Base-by-base conservation (phyloP, 2,797 vertebrate species). In the Miichthys miiuy region DNA sequence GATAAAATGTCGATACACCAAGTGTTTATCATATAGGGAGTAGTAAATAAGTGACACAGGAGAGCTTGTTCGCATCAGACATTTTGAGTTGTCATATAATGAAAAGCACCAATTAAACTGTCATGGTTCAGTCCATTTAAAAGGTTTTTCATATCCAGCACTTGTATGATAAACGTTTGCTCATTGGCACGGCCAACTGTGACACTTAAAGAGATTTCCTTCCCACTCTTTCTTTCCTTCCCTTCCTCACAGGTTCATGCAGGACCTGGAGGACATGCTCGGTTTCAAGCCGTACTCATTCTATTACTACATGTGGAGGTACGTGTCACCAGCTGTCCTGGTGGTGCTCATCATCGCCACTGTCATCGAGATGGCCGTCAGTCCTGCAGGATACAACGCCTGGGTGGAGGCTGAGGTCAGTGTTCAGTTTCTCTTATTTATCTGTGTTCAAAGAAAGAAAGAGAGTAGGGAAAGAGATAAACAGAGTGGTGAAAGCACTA, bases 261-360 rank as follows among this genome's bases (percentile, higher is more conserved):
- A 99, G 91, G 98, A 99, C 81, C 93, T 99, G 70, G 98, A 97
- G 72, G 97, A 99, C 87, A 99, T 99, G 98, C 95, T 99, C 83
- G 97, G 97, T 4, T 99, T 99, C 94, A 94, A 95, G 87, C 98
- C 98, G 12, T 97, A 95, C 78, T 71, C 65, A 75, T 96, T 98
- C 85, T 99, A 99, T 82, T 99, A 96, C 89, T 99, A 99, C 86
- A 97, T 97, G 94, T 99, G 98, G 98, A 97, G 96, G 89, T 99
- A 97, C 7, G 91, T 99, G 83, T 98, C 97, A 21, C 98, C 98
- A 27, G 82, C 97, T 44, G 89, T 98, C 18, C 86, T 99, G 44
- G 56, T 96, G 38, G 89, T 96, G 76, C 94, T 99, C 77, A 95
- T 98, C 42, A 6, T 79, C 21, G 96, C 97, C 82, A 97, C 96